Percentiles rank a stretch among this genome's conserved stretches.
Evolutionary conservation across 2,113 vertebrate species (phyloP).

Genomic region (Pterocles burchelli): DNA sequence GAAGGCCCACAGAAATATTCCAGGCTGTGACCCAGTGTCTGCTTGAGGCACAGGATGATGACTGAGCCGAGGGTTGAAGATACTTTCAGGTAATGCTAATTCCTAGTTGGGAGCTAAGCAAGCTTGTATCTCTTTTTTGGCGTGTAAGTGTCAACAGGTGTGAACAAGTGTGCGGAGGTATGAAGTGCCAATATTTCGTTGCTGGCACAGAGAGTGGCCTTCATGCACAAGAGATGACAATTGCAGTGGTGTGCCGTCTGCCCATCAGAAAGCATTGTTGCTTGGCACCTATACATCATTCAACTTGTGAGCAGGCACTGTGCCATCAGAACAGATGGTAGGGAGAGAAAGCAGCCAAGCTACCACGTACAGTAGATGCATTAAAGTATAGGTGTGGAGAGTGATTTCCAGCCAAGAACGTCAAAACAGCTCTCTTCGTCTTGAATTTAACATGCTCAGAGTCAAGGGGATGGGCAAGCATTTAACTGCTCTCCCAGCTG

Average conservation of each 20-base stretch:
- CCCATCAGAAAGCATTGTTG: slow-evolving; percentile 80
- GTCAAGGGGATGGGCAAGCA: slow-evolving; percentile 50
- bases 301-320: slow-evolving; percentile 73
- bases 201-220: slow-evolving; percentile 65
- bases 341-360: slow-evolving; percentile 69
- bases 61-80: not conserved
- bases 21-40: not conserved
- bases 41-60: not conserved
- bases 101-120: not conserved
- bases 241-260: slow-evolving; percentile 71
- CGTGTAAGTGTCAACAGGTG: slow-evolving; percentile 75
- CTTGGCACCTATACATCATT: slow-evolving; percentile 79
- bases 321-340: slow-evolving; percentile 80
- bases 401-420: slow-evolving; percentile 64
- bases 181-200: slow-evolving; percentile 55
- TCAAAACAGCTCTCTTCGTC: slow-evolving; percentile 60
- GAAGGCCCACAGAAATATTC: not conserved
- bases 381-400: slow-evolving; percentile 71
- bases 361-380: slow-evolving; percentile 69
- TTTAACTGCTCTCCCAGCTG: slow-evolving; percentile 53
- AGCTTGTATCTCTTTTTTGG: slow-evolving; percentile 63
- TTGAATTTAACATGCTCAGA: slow-evolving; percentile 67
- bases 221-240: slow-evolving; percentile 75
- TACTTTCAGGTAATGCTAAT: not conserved
- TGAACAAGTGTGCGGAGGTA: slow-evolving; percentile 67